phyloP scores from a whole-genome alignment of 2,888 invertebrate genomes.

The Chymomyza caudatula region DNA sequence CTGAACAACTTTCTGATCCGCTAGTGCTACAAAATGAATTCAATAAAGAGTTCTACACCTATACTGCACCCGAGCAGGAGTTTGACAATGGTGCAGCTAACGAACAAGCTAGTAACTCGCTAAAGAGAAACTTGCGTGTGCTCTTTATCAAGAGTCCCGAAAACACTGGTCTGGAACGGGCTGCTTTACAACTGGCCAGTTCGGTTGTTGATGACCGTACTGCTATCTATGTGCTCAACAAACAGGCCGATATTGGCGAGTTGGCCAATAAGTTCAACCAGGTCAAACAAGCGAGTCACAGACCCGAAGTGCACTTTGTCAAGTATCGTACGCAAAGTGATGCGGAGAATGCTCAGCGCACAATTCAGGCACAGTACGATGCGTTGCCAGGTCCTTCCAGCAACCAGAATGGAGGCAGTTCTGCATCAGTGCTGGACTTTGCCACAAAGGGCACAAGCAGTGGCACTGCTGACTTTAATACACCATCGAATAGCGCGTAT shows the following conservation, averaged over 20 bases:
- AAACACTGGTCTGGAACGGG: constrained; percentile 67
- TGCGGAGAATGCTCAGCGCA: constrained; percentile 72
- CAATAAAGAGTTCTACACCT: constrained; percentile 69
- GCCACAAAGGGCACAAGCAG: constrained; percentile 44
- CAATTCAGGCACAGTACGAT: constrained; percentile 74
- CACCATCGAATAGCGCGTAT: constrained; percentile 52
- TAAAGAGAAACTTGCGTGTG: constrained; percentile 71
- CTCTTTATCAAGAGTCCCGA: constrained; percentile 77
- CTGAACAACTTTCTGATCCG: constrained; percentile 45
- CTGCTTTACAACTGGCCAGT: constrained; percentile 68
- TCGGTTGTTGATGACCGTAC: constrained; percentile 71
- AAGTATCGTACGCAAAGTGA: constrained; percentile 74
- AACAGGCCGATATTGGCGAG: constrained; percentile 69
- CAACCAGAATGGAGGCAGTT: constrained; percentile 58
- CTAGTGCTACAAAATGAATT: constrained; percentile 44
- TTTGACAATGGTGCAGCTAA: constrained; percentile 51
- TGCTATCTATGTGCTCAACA: constrained; percentile 72
- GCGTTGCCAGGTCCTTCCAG: constrained; percentile 59
- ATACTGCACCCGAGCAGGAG: constrained; percentile 73
- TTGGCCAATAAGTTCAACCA: constrained; percentile 64
- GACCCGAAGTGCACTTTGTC: constrained; percentile 74
- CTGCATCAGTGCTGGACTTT: constrained; percentile 67
- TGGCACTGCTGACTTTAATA: constrained; percentile 21
- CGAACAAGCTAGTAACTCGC: constrained; percentile 49
- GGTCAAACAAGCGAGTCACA: constrained; percentile 51